These are phyloP conservation scores for Semnornis frantzii DNA, from an alignment of 2,113 vertebrate genomes.

Conservation along the genomic window DNA sequence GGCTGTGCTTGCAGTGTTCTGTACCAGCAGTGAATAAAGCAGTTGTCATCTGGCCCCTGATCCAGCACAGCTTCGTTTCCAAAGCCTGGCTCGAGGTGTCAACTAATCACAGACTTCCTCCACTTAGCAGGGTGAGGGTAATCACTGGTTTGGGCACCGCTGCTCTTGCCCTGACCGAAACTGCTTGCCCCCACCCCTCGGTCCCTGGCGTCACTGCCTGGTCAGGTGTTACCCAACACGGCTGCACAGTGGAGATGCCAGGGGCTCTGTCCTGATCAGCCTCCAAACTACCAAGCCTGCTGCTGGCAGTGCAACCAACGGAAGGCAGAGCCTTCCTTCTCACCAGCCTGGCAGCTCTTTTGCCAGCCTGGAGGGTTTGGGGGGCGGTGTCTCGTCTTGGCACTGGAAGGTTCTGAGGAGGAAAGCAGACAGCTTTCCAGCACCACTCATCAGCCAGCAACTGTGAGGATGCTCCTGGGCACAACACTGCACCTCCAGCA, in stretches of 20 bases:
- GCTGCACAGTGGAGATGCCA: fast-evolving
- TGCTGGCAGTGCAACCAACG: fast-evolving
- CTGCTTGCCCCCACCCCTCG: slow-evolving; percentile 47
- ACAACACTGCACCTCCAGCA: neutral
- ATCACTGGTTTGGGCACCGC: slow-evolving; percentile 55
- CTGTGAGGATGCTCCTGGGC: neutral
- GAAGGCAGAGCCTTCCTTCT: fast-evolving
- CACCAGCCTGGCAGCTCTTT: neutral
- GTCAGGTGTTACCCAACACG: slow-evolving; percentile 4
- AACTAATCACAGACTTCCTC: slow-evolving; percentile 68
- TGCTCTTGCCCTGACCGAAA: slow-evolving; percentile 64
- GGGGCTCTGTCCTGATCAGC: fast-evolving
- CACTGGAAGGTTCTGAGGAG: neutral
- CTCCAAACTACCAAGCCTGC: neutral
- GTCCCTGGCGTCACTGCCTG: slow-evolving; percentile 9
- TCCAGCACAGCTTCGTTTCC: slow-evolving; percentile 31
- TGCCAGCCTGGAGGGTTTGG: neutral
- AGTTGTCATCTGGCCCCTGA: slow-evolving; percentile 30
- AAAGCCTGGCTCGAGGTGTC: slow-evolving; percentile 56
- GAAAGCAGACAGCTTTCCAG: neutral
- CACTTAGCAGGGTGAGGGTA: slow-evolving; percentile 56
- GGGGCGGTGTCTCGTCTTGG: neutral
- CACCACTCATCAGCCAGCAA: fast-evolving
- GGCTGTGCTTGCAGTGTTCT: slow-evolving; percentile 14
- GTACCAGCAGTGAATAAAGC: slow-evolving; percentile 51